Evolutionary conservation across 1,140 invertebrate species (phyloP), one percentile per base, ranked within the genome.

Genomic region (Achatina immaculata): DNA sequence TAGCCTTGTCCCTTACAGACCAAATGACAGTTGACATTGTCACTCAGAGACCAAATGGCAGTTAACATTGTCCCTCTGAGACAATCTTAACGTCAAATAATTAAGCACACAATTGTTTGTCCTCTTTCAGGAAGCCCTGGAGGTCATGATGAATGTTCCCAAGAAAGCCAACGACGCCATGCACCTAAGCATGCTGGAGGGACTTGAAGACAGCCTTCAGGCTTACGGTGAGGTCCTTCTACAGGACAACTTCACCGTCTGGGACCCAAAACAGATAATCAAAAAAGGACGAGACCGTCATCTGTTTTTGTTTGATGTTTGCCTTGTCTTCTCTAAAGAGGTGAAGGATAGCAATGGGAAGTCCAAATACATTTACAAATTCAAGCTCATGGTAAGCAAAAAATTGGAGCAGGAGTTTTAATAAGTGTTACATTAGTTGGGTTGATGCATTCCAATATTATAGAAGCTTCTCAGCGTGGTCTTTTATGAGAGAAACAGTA

Each of bases 121-220:
- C n/a, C n/a, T n/a, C n/a, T n/a, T 38, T 65, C 83, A 90, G 87
- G 86, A 88, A 87, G 88, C 87, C 34, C 93, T 99, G 83, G 98
- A 99, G 92, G 97, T 99, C 69, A 99, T 99, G 97, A 93, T 99
- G 83, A 98, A 96, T 90, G 98, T 99, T 77, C 98, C 98, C 85
- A 99, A 99, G 93, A 99, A 99, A 93, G 98, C 98, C 42, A 99
- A 99, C 91, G 98, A 99, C 93, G 98, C 98, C 45, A 97, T 99
- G 94, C 98, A 99, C 92, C 93, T 99, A 80, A 98, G 97, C 81
- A 94, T 98, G 89, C 92, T 99, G 66, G 98, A 99, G 90, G 97
- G 97, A 79, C 96, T 97, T 93, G 97, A 99, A 93, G 95, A 99
- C 84, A 88, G 83, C 58, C 83, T 91, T 24, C 89, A 90, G 81